Percentiles rank a stretch among this genome's conserved stretches.
Conservation (phyloP, 2,888 invertebrate species). For the Netelia fuscicornis region DNA sequence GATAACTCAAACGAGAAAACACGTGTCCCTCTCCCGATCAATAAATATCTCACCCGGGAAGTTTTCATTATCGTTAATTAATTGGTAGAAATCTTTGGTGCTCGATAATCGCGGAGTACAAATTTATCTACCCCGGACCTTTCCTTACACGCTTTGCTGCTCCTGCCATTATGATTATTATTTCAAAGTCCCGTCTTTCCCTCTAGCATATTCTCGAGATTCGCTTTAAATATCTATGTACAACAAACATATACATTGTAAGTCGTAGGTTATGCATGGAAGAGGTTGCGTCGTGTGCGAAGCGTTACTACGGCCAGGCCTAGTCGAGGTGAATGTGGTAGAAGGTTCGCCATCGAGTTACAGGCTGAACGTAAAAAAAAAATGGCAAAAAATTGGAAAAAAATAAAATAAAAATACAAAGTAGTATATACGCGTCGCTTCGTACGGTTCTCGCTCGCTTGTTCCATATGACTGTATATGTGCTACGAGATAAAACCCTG, state of each 20-base stretch:
- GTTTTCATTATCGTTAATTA: too few relatives aligned
- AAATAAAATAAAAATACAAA: background rate
- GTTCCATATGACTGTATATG: slow-evolving; percentile 18
- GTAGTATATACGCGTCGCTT: background rate
- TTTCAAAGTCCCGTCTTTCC: too few relatives aligned
- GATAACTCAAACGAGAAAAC: too few relatives aligned
- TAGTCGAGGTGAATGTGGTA: slow-evolving; percentile 1
- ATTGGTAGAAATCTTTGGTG: too few relatives aligned
- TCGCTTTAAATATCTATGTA: background rate
- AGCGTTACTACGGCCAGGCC: slow-evolving; percentile 3
- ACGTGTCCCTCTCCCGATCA: too few relatives aligned
- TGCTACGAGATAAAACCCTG: slow-evolving; percentile 4
- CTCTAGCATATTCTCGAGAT: too few relatives aligned
- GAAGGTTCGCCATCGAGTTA: background rate
- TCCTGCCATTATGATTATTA: too few relatives aligned
- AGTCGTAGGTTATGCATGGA: background rate
- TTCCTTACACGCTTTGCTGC: too few relatives aligned
- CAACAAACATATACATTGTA: background rate
- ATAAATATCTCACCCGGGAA: too few relatives aligned
- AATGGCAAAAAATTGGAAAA: background rate
- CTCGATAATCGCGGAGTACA: too few relatives aligned
- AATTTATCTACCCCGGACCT: too few relatives aligned
- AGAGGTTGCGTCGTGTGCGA: slow-evolving; percentile 7
- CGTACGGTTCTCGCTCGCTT: slow-evolving; percentile 15
- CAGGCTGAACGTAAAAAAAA: slow-evolving; percentile 11